Evolutionary conservation across 1,140 invertebrate species (phyloP), one percentile per base, ranked within the genome.

Genomic region (Delia radicum): DNA sequence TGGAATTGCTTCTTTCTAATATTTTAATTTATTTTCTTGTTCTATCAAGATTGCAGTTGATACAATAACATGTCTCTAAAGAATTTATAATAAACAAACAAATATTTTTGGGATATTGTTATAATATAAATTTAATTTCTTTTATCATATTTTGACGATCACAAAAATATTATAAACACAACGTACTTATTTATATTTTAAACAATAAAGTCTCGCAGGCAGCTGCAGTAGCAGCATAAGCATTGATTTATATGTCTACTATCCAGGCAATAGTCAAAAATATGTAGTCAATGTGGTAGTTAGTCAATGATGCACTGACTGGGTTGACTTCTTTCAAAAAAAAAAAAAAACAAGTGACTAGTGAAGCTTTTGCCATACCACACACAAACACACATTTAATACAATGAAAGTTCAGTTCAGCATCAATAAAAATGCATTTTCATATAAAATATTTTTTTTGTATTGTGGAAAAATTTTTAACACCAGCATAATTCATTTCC

Each of bases 401-500:
- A 67, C 37, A 73, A 73, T 73, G 26, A 48, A 28, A n/a, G n/a
- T n/a, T n/a, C n/a, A n/a, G 37, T 73, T 55, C 21, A 73, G 18
- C 42, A 18, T 73, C 71, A 48, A 48, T 73, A 55, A 46, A 73
- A 73, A n/a, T 73, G 37, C 37, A 73, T 46, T 73, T 73, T 73
- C 24, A 2, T 37, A 21, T 55, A 21, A 21, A 21, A 21, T n/a
- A n/a, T n/a, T n/a, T n/a, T n/a, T n/a, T n/a, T n/a, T n/a, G n/a
- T n/a, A n/a, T n/a, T 21, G 8, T 21, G 48, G 21, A 55, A 55
- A n/a, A 55, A 55, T 4, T 21, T 21, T 55, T 21, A 63, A 72
- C 67, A 63, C 28, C 67, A 55, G 74, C 76, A 77, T 77, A 77
- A 77, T 75, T 77, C 65, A 77, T 77, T 77, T 77, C 76, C 76